Evolutionary conservation across 92 coral and sea anemone species (phyloP).

Genomic region (Actinernus sp.): DNA sequence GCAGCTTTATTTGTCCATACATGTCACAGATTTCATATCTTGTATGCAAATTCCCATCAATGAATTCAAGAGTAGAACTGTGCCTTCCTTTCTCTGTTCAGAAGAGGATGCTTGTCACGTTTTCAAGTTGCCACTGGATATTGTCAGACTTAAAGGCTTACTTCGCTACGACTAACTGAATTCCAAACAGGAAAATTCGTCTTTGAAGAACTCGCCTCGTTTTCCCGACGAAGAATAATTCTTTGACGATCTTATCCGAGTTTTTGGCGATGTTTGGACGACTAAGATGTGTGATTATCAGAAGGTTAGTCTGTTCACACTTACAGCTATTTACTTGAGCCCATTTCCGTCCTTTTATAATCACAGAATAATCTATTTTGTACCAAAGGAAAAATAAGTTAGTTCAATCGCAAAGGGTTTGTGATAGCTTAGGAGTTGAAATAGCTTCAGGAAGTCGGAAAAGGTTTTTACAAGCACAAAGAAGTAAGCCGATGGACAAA

Average conservation of each 20-base stretch:
- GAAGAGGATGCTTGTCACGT: not conserved
- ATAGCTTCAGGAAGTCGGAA: too few relatives aligned
- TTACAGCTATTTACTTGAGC: not conserved
- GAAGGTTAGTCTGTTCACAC: constrained; percentile 29
- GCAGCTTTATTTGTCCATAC: not conserved
- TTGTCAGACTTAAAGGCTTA: too few relatives aligned
- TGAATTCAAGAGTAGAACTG: not conserved
- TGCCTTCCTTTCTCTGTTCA: not conserved
- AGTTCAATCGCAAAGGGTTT: too few relatives aligned
- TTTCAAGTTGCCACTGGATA: not conserved
- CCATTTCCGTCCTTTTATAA: too few relatives aligned
- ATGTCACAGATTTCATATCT: not conserved
- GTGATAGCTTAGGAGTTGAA: too few relatives aligned
- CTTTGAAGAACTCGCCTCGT: too few relatives aligned
- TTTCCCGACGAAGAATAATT: not conserved
- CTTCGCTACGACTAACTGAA: too few relatives aligned
- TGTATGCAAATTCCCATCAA: not conserved
- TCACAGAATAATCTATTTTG: too few relatives aligned
- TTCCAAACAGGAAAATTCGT: too few relatives aligned
- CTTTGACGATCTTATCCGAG: not conserved
- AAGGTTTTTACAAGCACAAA: too few relatives aligned
- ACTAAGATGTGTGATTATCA: constrained; percentile 12
- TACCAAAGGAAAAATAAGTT: too few relatives aligned
- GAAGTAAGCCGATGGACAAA: too few relatives aligned
- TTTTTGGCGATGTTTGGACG: constrained; percentile 1